Base-by-base conservation (phyloP, 2,888 invertebrate species). In the Amorpha juglandis region DNA sequence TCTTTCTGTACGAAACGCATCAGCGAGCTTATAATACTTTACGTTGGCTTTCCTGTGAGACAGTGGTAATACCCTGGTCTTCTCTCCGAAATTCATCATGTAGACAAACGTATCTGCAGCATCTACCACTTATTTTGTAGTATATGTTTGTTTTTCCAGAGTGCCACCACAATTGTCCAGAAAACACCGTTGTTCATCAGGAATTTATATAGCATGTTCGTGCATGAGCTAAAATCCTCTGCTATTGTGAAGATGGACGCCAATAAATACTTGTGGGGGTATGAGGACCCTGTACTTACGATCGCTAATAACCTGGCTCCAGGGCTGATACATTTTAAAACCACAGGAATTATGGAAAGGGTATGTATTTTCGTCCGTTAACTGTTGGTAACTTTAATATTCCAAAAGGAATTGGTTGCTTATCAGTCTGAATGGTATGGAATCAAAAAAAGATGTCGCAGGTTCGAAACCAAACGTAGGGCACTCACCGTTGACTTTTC, bases 261-360 rank as follows among this genome's bases (percentile, higher is more conserved):
- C 0, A 68, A 79, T 0, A 74, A 71, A 2, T 80, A 72, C 66
- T 47, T 81, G 62, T 80, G 79, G 79, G 81, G 80, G 0, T 78
- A 78, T 35, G 62, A 72, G 0, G 74, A 81, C 9, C 79, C 80
- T 0, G 48, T 82, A 4, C 55, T 82, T 6, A 72, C 68, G 12
- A 0, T 79, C 0, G 63, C 62, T 1, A 78, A 79, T 16, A 73
- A 64, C 27, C 66, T 71, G 0, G 70, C 68, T 12, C 97, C 97
- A 0, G 94, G 92, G 62, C 94, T 96, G 80, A 95, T 97, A 47
- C 94, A 96, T 75, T 97, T 96, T 78, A 88, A 94, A 11, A 94
- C 94, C 71, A 96, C 97, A 75, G 97, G 97, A 12, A 90, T 97
- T 35, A 88, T 97, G 70, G 96, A 96, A 76, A 93, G 96, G 88